Conservation (phyloP, 1,140 invertebrate genomes). For the Macrotrachela quadricornifera region DNA sequence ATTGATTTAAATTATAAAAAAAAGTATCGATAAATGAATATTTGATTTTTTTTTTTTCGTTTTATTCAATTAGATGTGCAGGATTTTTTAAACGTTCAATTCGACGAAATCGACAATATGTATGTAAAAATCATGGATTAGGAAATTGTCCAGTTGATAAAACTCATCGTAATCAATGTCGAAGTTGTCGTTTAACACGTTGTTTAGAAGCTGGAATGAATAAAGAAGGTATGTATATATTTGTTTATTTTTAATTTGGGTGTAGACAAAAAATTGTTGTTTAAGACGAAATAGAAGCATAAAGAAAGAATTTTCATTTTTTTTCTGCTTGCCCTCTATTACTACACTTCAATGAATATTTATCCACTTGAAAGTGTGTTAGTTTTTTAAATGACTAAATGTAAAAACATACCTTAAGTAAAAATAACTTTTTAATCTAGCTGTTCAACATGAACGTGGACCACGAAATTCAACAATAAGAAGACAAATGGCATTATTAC, state of each 20-base stretch:
- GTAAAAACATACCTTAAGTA: neutral
- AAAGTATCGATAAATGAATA: no score
- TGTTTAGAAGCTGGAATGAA: conserved; percentile 95
- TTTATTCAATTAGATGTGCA: conserved; percentile 56
- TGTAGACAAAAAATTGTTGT: no score
- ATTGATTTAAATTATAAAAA: no score
- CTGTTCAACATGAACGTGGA: conserved; percentile 40
- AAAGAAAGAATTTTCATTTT: no score
- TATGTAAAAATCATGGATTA: conserved; percentile 77
- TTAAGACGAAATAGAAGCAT: no score
- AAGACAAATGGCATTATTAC: conserved; percentile 7
- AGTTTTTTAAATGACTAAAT: no score
- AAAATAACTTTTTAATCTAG: conserved; percentile 16
- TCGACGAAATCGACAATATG: conserved; percentile 77
- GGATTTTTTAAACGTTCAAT: conserved; percentile 93
- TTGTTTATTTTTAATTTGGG: no score
- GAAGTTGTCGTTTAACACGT: conserved; percentile 79
- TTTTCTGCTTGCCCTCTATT: no score
- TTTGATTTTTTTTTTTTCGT: no score
- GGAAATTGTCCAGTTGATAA: conserved; percentile 86
- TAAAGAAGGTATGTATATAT: conserved; percentile 89
- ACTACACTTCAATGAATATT: no score
- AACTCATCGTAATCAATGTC: conserved; percentile 84
- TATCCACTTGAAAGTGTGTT: no score
- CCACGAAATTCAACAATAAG: conserved; percentile 33